Evolutionary conservation across 2,888 invertebrate species (phyloP), one percentile per base, ranked within the genome.

Genomic region (Rhagium mordax): DNA sequence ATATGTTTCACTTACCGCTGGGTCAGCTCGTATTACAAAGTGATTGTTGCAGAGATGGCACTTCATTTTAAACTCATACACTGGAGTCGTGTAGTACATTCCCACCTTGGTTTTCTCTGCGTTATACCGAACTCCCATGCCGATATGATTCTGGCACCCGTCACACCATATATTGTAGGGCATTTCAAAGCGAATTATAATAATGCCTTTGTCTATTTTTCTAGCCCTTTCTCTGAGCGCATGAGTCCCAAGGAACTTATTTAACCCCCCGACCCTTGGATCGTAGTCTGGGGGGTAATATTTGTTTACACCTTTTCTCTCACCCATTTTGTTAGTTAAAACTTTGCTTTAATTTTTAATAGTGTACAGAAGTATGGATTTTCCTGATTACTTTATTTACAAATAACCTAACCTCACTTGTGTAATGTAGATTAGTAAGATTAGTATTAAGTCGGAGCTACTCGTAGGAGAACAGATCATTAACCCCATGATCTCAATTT

Each of bases 91-190:
- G 85, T 98, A 99, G 86, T 99, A 99, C 96, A 98, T 99, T 78
- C 99, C 99, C 64, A 97, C 90, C 88, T 96, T 97, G 0, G 91
- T 96, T 87, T 97, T 97, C 85, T 97, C 96, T 0, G 96, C 96
- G 84, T 97, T 99, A 87, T 99, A 99, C 62, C 99, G 92, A 0
- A 99, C 99, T 0, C 99, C 99, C 98, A 99, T 99, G 29, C 98
- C 99, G 70, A 99, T 97, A 85, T 99, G 99, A 89, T 97, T 99
- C 77, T 95, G 94, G 86, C 99, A 99, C 67, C 98, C 98, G 48
- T 97, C 96, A 82, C 99, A 99, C 99, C 99, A 99, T 81, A 99
- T 99, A 88, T 99, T 99, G 85, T 98, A 99, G 0, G 99, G 99
- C 98, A 99, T 98, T 89, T 99, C 99, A 90, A 99, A 99, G 59